Base-by-base conservation (phyloP, 2,888 invertebrate species). In the Idaea straminata region DNA sequence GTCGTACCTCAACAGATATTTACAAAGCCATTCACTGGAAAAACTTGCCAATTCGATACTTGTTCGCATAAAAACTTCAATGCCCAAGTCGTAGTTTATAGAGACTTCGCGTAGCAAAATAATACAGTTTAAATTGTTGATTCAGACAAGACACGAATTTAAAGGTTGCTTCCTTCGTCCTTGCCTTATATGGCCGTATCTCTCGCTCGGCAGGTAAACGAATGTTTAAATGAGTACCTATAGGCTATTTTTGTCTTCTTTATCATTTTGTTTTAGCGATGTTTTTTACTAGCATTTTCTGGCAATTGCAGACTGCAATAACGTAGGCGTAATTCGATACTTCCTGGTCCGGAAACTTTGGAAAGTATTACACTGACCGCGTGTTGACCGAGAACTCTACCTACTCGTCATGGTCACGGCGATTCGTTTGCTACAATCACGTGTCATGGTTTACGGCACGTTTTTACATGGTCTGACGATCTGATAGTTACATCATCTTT, bases 131-230 rank as follows among this genome's bases (percentile, higher is more conserved):
- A 47, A 47, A 47, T 47, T 10, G 47, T 47, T 47, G 64, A 61
- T 57, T 64, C 61, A 78, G 79, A 82, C 83, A 82, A 83, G 83
- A 81, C 75, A 74, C 78, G 73, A 68, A 76, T 72, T 71, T 69
- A 79, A 81, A 85, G 85, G 84, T 74, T 81, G 76, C 71, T 77
- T 71, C 77, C 74, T 78, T 77, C 86, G 88, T 80, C 87, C 87
- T 88, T 87, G 86, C 88, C 87, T 70, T 87, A 86, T 86, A 86
- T 81, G 88, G 88, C 61, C 61, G 69, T 74, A 74, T 70, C 74
- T 65, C 65, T 78, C 74, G 61, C 65, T 67, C 75, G 47, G 47
- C 47, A 10, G 47, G 47, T 47, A 47, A 47, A 47, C 47, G 47
- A 47, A 13, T 47, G 47, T 47, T 47, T 47, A 47, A 47, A 47